These are phyloP conservation scores for Platygyra sinensis DNA, from an alignment of 64 coral and sea anemone genomes.

Conservation along the genomic window DNA sequence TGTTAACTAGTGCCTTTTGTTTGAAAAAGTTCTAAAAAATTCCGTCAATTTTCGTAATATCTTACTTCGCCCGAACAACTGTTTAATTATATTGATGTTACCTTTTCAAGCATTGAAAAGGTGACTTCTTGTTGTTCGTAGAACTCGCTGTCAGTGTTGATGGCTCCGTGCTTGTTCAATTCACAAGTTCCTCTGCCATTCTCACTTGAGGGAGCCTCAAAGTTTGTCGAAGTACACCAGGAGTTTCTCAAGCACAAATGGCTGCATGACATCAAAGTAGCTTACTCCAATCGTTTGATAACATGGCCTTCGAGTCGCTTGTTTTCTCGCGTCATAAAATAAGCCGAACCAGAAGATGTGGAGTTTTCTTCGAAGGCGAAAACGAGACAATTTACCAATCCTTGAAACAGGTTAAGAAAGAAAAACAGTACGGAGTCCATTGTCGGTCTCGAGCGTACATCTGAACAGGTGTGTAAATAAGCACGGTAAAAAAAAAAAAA, in stretches of 20 bases:
- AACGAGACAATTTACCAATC: neutral
- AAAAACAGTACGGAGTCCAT: neutral
- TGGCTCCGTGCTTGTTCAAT: neutral
- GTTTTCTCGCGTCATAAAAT: neutral
- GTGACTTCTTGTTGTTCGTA: neutral
- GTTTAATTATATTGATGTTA: neutral
- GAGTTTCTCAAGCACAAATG: neutral
- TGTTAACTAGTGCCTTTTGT: too few species aligned
- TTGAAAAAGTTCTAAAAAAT: too few species aligned
- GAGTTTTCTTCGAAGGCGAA: neutral
- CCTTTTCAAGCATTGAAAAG: neutral
- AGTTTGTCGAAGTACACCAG: neutral
- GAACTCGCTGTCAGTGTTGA: neutral
- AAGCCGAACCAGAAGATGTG: neutral
- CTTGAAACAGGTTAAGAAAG: neutral
- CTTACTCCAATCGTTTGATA: neutral
- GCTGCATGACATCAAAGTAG: neutral
- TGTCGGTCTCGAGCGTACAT: too few species aligned
- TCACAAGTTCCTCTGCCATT: neutral
- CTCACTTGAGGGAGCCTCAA: neutral
- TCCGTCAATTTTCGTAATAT: too few species aligned
- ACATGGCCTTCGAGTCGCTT: neutral
- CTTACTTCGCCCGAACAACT: too few species aligned
- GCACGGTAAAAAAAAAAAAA: too few species aligned
- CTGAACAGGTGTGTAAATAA: too few species aligned